Evolutionary conservation across 2,113 vertebrate species (phyloP), one percentile per base, ranked within the genome.

Genomic region (Cyanistes caeruleus): DNA sequence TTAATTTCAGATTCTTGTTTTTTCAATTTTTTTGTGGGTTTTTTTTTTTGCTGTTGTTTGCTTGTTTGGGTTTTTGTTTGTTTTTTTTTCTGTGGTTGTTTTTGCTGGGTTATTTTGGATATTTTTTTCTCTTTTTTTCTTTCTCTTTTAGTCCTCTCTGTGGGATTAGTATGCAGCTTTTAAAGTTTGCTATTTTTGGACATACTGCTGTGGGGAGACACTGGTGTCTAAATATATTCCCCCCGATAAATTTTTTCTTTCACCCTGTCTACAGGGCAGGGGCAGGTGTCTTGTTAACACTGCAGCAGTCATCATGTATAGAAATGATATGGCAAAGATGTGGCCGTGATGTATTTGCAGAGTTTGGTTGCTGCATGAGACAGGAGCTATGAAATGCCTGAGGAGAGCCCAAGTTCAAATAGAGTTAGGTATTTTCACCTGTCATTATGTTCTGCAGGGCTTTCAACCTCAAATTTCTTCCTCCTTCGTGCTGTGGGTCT

Each of bases 271-370:
- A 41, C 0, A 0, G 20, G 23, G 20, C 1, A 3, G 39, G 13
- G 30, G 10, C 0, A 1, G 13, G 33, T 84, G 76, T 82, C 73
- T 63, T 19, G 5, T 27, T 28, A 58, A 17, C 27, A 11, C 25
- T 11, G 20, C 13, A 37, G 39, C 60, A 72, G 15, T 31, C 27
- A 8, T 3, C 5, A 1, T 0, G 6, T 35, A 33, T 10, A 14
- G 0, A 7, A 41, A 20, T 1, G 1, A 18, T 30, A 39, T 0
- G 0, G 33, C 22, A 84, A 73, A 89, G 48, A n/a, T 51, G 27
- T 46, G 22, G 33, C 51, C 18, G 10, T 43, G 27, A 59, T 13
- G 4, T 33, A 6, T 55, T 70, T 31, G 11, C 24, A 81, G 68
- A 74, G 46, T 68, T 72, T 33, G 56, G 23, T 24, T 89, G 25